These are phyloP conservation scores for Nasonia vitripennis DNA, from an alignment of 1,140 invertebrate species.

Conservation along the genomic window DNA sequence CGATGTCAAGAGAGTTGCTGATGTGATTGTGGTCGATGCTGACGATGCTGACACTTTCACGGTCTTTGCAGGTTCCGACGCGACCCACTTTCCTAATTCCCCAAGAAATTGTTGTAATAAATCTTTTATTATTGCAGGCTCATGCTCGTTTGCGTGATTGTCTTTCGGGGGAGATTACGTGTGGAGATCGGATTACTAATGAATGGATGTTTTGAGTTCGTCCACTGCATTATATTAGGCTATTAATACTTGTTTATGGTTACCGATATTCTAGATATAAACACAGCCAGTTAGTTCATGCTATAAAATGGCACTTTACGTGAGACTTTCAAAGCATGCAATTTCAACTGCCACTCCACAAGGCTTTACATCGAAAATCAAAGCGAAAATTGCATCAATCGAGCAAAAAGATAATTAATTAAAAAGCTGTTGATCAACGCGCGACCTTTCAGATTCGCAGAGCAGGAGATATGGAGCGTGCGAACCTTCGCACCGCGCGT, in stretches of 20 bases:
- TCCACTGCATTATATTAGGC: neutral
- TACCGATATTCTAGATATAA: no score
- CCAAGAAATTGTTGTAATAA: neutral
- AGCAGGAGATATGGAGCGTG: neutral
- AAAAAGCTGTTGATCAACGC: neutral
- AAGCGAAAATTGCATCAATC: no score
- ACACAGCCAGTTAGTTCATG: no score
- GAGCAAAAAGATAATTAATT: neutral
- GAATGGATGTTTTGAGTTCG: neutral
- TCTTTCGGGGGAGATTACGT: neutral
- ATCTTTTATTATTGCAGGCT: neutral
- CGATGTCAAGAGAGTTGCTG: neutral
- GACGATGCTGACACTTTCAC: neutral
- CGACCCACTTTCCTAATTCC: conserved; percentile 39
- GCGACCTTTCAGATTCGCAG: neutral
- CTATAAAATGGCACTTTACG: no score
- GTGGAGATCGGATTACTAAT: neutral
- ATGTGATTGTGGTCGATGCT: conserved; percentile 1
- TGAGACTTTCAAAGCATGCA: no score
- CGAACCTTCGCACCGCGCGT: neutral
- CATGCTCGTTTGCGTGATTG: neutral
- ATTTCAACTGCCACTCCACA: no score
- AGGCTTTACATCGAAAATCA: no score
- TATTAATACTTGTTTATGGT: no score
- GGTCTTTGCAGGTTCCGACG: conserved; percentile 10